These are phyloP conservation scores for Corythaixoides concolor DNA, from an alignment of 2,113 vertebrate species.

Conservation along the genomic window DNA sequence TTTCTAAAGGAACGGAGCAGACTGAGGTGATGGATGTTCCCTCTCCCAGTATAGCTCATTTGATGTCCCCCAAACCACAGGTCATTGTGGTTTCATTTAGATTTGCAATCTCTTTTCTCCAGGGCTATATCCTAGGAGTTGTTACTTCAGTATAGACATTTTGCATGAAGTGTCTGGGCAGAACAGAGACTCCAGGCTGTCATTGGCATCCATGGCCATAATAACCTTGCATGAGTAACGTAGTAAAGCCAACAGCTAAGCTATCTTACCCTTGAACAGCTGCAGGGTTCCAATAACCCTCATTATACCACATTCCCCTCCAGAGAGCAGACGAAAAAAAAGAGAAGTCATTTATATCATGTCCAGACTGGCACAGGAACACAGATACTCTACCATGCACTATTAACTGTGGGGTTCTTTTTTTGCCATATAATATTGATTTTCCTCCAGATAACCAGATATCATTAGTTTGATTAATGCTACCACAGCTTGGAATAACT, in stretches of 20 bases:
- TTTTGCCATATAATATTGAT: slow-evolving; percentile 23
- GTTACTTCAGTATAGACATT: slow-evolving; percentile 14
- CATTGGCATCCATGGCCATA: not conserved
- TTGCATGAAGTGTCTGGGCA: not conserved
- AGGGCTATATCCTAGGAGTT: not conserved
- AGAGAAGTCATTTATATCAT: not conserved
- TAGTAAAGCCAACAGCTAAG: not conserved
- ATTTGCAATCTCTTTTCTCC: slow-evolving; percentile 1
- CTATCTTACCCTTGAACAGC: slow-evolving; percentile 26
- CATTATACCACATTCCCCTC: not conserved
- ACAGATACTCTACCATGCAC: not conserved
- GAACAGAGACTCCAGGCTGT: not conserved
- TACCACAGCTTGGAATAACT: slow-evolving; percentile 25
- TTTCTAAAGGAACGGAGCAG: not conserved
- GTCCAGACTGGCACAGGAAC: not conserved
- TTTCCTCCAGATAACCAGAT: slow-evolving; percentile 41
- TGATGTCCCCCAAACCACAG: not conserved
- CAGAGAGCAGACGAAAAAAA: not conserved
- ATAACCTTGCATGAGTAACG: not conserved
- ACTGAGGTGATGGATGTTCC: slow-evolving; percentile 11
- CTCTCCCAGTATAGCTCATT: not conserved
- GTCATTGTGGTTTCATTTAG: slow-evolving; percentile 27
- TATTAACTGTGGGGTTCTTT: slow-evolving; percentile 28
- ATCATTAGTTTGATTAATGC: slow-evolving; percentile 57
- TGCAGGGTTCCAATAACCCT: not conserved